Conservation (phyloP, 2,113 vertebrate genomes). For the Pycnonotus jocosus region DNA sequence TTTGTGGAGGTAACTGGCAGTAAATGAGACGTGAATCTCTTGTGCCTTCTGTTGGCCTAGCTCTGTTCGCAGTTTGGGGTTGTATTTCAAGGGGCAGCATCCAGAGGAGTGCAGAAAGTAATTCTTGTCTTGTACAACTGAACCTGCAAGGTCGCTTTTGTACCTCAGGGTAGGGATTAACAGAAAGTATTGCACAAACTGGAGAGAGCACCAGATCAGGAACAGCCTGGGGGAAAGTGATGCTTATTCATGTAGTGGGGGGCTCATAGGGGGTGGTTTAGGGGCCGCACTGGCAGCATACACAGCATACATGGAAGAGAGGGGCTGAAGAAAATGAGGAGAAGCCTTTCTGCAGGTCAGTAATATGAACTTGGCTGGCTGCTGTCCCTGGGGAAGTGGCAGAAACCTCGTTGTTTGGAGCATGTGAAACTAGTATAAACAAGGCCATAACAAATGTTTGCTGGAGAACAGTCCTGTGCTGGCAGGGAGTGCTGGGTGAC, state of each 20-base stretch:
- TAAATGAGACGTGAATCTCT: neutral
- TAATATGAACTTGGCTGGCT: neutral
- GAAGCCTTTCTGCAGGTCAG: neutral
- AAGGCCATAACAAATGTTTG: conserved; percentile 15
- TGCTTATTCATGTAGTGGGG: neutral
- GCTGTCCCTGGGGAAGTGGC: neutral
- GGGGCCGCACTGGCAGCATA: neutral
- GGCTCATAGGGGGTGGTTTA: accelerated
- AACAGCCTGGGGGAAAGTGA: neutral
- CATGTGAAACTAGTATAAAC: conserved; percentile 18
- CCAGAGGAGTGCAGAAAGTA: neutral
- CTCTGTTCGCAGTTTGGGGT: neutral
- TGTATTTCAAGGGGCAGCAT: neutral
- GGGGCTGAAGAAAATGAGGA: neutral
- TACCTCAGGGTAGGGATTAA: neutral
- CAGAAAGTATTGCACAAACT: neutral
- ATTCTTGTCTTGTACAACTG: neutral
- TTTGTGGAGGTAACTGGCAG: neutral
- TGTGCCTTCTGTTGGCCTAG: neutral
- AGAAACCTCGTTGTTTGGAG: neutral
- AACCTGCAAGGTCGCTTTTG: neutral
- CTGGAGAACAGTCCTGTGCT: neutral
- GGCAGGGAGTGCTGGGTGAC: neutral
- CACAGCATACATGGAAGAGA: neutral
- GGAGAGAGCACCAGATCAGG: neutral